These are phyloP conservation scores for Hybos culiciformis DNA, from an alignment of 2,888 invertebrate genomes.

Conservation along the genomic window DNA sequence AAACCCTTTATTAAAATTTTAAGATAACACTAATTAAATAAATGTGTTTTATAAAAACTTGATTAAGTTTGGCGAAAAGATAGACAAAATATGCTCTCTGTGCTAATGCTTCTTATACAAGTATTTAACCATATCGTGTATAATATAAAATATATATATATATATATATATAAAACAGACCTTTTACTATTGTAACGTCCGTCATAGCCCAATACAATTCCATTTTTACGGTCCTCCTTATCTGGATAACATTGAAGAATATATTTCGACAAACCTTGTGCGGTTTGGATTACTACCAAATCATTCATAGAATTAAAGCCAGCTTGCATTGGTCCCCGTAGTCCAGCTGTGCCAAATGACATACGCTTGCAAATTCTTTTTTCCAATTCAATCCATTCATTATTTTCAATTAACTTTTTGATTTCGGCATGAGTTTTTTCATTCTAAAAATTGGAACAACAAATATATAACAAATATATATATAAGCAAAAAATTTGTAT, in stretches of 20 bases:
- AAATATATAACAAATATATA: neutral
- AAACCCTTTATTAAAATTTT: no score
- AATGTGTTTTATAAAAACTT: no score
- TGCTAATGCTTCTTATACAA: no score
- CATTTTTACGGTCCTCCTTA: slow-evolving; percentile 41
- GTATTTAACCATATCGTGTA: no score
- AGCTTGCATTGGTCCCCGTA: slow-evolving; percentile 83
- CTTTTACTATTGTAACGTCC: slow-evolving; percentile 82
- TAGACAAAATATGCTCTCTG: no score
- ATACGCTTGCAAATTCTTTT: slow-evolving; percentile 56
- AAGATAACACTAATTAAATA: no score
- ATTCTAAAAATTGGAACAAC: slow-evolving; percentile 38
- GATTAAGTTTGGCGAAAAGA: no score
- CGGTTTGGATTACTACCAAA: slow-evolving; percentile 88
- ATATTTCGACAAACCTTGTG: slow-evolving; percentile 75
- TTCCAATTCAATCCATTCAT: slow-evolving; percentile 45
- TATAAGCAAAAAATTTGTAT: neutral
- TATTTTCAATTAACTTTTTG: slow-evolving; percentile 39
- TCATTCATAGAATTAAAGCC: slow-evolving; percentile 95
- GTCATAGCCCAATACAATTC: slow-evolving; percentile 84
- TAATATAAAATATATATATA: no score
- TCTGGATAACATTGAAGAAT: slow-evolving; percentile 45
- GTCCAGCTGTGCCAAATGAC: slow-evolving; percentile 85
- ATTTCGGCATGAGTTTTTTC: slow-evolving; percentile 50
- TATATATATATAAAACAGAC: slow-evolving; percentile 43